Evolutionary conservation across 2,113 vertebrate genomes (phyloP).

Genomic region (Herpailurus yagouaroundi): DNA sequence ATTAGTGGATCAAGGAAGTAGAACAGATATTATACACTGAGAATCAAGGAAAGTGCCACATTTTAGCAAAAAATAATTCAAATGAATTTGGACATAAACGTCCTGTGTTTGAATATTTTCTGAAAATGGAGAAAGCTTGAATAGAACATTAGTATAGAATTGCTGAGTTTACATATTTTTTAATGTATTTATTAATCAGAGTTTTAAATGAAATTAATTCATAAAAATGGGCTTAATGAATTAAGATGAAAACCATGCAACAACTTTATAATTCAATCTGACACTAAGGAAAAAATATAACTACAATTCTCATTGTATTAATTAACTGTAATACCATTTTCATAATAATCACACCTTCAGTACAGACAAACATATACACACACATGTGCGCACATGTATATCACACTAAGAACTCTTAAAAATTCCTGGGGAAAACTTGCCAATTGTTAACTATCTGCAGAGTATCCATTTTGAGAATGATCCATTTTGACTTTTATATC

Average conservation of each 20-base stretch:
- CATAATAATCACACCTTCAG: neutral
- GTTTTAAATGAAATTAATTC: neutral
- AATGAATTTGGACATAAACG: neutral
- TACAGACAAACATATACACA: neutral
- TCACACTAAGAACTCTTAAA: neutral
- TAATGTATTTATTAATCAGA: neutral
- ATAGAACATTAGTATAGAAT: neutral
- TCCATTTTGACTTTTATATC: conserved; percentile 18
- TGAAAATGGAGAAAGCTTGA: neutral
- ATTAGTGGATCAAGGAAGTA: neutral
- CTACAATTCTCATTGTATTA: neutral
- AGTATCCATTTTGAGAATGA: conserved; percentile 27
- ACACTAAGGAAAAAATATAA: neutral
- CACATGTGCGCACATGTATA: neutral
- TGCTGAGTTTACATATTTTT: neutral
- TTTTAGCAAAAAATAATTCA: neutral
- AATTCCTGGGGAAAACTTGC: neutral
- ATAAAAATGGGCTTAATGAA: neutral
- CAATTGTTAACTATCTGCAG: neutral
- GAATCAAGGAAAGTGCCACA: neutral
- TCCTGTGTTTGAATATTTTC: neutral
- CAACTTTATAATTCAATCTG: neutral
- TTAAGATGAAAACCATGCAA: neutral
- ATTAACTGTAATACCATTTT: neutral
- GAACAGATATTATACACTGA: neutral